Evolutionary conservation across 2,797 vertebrate species (phyloP).

Genomic region (Toxotes lorentzi): DNA sequence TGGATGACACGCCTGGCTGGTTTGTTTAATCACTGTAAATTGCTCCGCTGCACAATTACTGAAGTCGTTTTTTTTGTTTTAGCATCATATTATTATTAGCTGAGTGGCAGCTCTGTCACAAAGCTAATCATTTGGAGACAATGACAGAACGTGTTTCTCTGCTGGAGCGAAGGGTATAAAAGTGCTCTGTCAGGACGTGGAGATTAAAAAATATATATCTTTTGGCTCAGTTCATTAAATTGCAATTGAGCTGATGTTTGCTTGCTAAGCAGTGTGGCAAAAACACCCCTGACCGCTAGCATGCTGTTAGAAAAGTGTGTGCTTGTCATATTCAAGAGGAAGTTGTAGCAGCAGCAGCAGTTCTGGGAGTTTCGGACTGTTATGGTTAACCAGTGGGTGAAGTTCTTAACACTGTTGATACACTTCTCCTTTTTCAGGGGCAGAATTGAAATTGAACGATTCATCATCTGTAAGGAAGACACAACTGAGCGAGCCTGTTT

Average conservation of each 20-base stretch:
- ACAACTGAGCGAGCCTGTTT: neutral
- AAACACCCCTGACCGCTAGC: neutral
- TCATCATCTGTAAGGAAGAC: neutral
- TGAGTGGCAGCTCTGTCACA: conserved; percentile 23
- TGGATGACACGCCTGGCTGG: conserved; percentile 57
- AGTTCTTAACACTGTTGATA: neutral
- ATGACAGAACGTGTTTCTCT: conserved; percentile 7
- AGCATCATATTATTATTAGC: conserved; percentile 47
- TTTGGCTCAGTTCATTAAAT: conserved; percentile 18
- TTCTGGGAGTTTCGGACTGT: neutral
- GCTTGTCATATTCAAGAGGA: neutral
- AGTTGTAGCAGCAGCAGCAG: neutral
- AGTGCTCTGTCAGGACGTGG: conserved; percentile 1
- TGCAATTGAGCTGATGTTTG: neutral
- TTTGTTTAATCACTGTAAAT: conserved; percentile 61
- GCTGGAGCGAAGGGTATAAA: neutral
- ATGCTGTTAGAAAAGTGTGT: neutral
- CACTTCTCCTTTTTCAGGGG: conserved; percentile 50
- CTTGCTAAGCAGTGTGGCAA: neutral
- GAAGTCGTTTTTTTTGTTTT: conserved; percentile 52
- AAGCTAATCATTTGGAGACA: conserved; percentile 55
- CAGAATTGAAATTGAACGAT: conserved; percentile 23
- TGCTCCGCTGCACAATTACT: conserved; percentile 45
- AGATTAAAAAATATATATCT: neutral
- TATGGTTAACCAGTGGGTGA: conserved; percentile 7